Percentiles rank a stretch among this genome's conserved stretches.
phyloP scores from a whole-genome alignment of 2,797 vertebrate genomes.

The Sebastes aleutianus region DNA sequence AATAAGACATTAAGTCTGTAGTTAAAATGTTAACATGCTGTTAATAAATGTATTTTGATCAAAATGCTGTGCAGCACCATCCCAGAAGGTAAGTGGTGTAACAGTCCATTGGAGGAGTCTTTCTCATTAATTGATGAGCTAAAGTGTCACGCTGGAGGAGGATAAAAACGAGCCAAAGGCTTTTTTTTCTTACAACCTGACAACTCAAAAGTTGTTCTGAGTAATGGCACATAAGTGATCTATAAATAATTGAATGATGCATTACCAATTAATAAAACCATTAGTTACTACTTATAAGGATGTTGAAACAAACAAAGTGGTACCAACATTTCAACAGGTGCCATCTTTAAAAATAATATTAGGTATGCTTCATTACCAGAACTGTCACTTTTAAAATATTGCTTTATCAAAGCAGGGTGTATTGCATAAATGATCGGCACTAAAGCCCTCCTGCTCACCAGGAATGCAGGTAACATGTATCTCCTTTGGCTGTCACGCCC shows the following conservation, averaged over 20 bases:
- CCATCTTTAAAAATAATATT: not conserved
- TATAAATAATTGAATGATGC: not conserved
- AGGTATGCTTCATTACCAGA: not conserved
- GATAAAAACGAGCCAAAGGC: not conserved
- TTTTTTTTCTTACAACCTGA: not conserved
- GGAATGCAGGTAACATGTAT: not conserved
- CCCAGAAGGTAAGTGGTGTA: not conserved
- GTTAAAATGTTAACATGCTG: not conserved
- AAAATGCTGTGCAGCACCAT: not conserved
- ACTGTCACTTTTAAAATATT: not conserved
- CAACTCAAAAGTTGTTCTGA: not conserved
- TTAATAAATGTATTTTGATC: not conserved
- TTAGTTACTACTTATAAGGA: not conserved
- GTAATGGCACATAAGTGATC: not conserved
- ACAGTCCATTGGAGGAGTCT: not conserved
- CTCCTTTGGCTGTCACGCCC: not conserved
- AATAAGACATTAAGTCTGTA: no score
- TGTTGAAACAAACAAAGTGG: not conserved
- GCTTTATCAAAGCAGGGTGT: not conserved
- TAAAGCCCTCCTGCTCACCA: not conserved
- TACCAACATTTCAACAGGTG: not conserved
- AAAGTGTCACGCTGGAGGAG: not conserved
- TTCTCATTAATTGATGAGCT: not conserved
- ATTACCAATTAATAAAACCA: not conserved
- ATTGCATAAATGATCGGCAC: not conserved